phyloP scores from a whole-genome alignment of 2,797 vertebrate species.

The Vultur gryphus region DNA sequence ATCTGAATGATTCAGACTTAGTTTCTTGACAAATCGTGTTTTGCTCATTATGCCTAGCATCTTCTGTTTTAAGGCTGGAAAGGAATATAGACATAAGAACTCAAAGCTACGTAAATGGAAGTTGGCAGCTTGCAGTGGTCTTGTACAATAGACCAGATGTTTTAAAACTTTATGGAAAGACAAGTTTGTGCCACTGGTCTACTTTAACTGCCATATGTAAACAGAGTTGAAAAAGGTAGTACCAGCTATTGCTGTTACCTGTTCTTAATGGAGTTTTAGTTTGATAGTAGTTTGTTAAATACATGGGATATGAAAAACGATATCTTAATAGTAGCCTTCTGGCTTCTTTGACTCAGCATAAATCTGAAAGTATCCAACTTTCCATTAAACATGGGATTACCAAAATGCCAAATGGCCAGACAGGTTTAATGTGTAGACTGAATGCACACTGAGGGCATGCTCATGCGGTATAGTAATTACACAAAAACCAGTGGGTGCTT shows the following conservation, averaged over 20 bases:
- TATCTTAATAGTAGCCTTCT: not conserved
- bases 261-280: not conserved
- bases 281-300: not conserved
- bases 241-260: not conserved
- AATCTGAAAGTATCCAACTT: not conserved
- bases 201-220: not conserved
- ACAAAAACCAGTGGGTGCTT: not conserved
- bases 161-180: not conserved
- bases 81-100: not conserved
- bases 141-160: not conserved
- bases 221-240: not conserved
- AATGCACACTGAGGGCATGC: not conserved
- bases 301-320: not conserved
- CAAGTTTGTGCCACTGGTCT: not conserved
- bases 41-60: not conserved
- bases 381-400: not conserved
- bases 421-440: not conserved
- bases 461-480: not conserved
- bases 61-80: not conserved
- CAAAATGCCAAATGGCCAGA: not conserved
- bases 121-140: not conserved
- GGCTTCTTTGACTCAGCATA: not conserved
- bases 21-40: not conserved
- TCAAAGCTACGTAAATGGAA: not conserved
- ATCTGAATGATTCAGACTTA: not conserved